Base-by-base conservation (phyloP, 2,113 vertebrate genomes). In the Gambusia affinis region DNA sequence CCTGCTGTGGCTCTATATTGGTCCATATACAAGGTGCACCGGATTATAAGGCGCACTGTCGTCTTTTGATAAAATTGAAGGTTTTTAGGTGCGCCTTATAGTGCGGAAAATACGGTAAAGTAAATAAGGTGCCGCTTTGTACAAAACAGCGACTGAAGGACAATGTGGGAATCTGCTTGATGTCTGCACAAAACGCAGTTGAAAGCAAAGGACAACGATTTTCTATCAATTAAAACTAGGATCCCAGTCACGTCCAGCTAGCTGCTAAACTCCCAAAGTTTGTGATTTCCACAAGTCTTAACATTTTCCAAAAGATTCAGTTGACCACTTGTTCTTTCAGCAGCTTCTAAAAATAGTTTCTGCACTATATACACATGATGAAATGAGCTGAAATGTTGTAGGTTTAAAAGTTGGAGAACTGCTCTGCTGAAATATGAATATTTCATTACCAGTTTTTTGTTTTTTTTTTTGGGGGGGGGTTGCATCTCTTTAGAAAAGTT, bases 271-370 rank as follows among this genome's bases (percentile, higher is more conserved):
- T 67, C 17, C 70, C 19, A 22, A 29, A 37, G 3, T 73, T 42
- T 72, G 35, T 70, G 22, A 76, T 80, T 77, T 74, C 51, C 10
- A 66, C 37, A 27, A 72, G 29, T 51, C 33, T 42, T 60, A 71
- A 79, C 67, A 69, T 83, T 86, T 77, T 75, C n/a, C 3, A 12
- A 73, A 62, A 72, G 61, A 73, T 73, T 65, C 57, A 73, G 19
- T 71, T 42, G 12, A 71, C 60, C 60, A 0, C 30, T 28, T 64
- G 60, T 82, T 60, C 39, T 66, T 71, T 75, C 15, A 72, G 47
- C 27, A 33, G 3, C 57, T 64, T 73, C 51, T 73, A 44, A 76
- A 82, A 35, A 29, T 70, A 70, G 8, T 61, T 12, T 44, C 47
- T 65, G 31, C 44, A 31, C 35, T 60, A 10, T 60, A 64, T 76